Conservation (phyloP, 1,140 invertebrate genomes). For the Teleogryllus occipitalis region DNA sequence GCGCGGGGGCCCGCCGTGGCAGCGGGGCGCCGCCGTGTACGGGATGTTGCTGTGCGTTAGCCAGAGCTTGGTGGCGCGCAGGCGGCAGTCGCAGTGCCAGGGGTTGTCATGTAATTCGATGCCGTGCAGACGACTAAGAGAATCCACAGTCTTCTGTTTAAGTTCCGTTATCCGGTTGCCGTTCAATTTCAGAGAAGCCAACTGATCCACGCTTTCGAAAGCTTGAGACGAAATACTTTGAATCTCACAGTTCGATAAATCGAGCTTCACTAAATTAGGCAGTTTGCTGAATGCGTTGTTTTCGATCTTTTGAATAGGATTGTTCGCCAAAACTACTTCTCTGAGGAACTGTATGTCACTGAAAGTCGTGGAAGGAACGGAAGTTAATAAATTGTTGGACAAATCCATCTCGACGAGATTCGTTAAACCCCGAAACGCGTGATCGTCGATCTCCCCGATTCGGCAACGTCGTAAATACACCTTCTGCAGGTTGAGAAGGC, state of each 20-base stretch:
- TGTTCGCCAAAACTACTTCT: slow-evolving; percentile 67
- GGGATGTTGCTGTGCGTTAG: slow-evolving; percentile 49
- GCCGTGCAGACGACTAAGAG: slow-evolving; percentile 62
- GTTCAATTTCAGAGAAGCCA: slow-evolving; percentile 75
- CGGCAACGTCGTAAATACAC: slow-evolving; percentile 73
- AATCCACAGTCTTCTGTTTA: slow-evolving; percentile 60
- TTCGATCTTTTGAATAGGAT: slow-evolving; percentile 72
- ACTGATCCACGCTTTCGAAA: slow-evolving; percentile 63
- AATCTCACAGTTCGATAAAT: slow-evolving; percentile 73
- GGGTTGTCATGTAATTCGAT: slow-evolving; percentile 86
- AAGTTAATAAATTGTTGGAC: slow-evolving; percentile 68
- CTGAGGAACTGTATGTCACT: slow-evolving; percentile 67
- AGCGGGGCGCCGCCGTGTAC: slow-evolving; percentile 21
- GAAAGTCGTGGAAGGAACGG: slow-evolving; percentile 69
- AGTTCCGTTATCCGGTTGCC: slow-evolving; percentile 67
- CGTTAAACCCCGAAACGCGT: slow-evolving; percentile 71
- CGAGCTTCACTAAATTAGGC: slow-evolving; percentile 69
- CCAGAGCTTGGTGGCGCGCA: slow-evolving; percentile 76
- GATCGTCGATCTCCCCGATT: slow-evolving; percentile 73
- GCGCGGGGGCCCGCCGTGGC: slow-evolving; percentile 50
- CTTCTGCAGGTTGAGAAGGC: slow-evolving; percentile 76
- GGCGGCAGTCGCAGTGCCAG: slow-evolving; percentile 81
- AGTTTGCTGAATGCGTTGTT: slow-evolving; percentile 64
- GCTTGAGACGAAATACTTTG: slow-evolving; percentile 64
- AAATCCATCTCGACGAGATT: slow-evolving; percentile 84